Percentiles rank a stretch among this genome's conserved stretches.
Evolutionary conservation across 2,113 vertebrate species (phyloP).

Genomic region (Percina caprodes): DNA sequence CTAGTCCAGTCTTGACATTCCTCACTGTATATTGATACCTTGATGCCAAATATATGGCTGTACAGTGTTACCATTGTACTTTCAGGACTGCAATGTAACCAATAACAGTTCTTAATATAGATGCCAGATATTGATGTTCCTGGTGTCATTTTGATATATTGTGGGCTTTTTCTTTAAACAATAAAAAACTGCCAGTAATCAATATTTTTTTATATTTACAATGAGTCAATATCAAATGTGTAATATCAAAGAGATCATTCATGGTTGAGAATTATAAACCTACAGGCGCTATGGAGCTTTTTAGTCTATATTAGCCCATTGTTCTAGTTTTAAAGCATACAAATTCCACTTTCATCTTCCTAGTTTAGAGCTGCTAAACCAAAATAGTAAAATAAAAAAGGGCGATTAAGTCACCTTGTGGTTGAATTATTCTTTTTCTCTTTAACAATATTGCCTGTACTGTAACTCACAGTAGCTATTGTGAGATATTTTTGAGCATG

Average conservation of each 20-base stretch:
- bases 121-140: neutral
- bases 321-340: neutral
- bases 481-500: constrained; percentile 23
- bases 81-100: neutral
- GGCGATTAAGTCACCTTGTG: neutral
- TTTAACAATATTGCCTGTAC: neutral
- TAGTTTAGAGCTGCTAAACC: neutral
- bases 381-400: neutral
- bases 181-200: neutral
- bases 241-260: neutral
- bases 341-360: neutral
- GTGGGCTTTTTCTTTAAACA: neutral
- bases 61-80: neutral
- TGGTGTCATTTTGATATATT: neutral
- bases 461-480: constrained; percentile 12
- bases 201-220: neutral
- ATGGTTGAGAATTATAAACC: neutral
- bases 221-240: neutral
- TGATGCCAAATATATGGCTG: neutral
- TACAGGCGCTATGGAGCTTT: neutral
- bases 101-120: neutral
- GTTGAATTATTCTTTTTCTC: neutral
- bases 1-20: neutral
- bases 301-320: neutral
- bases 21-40: constrained; percentile 4